These are phyloP conservation scores for Cyanoderma ruficeps DNA, from an alignment of 2,113 vertebrate genomes.

Conservation along the genomic window DNA sequence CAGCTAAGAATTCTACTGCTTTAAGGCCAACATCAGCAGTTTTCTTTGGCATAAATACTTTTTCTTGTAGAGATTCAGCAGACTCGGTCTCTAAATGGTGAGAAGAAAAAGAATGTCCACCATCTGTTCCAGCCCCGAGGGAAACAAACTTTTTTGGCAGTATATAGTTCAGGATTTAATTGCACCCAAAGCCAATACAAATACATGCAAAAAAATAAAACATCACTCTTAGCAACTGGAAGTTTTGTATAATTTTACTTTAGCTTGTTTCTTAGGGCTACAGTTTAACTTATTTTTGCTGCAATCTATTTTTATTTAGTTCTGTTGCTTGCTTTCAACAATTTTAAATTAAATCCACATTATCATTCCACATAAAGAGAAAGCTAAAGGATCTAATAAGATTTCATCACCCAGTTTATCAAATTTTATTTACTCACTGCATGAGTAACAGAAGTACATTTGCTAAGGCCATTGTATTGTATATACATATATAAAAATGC, in stretches of 20 bases:
- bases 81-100: neutral
- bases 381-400: neutral
- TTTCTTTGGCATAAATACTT: conserved; percentile 2
- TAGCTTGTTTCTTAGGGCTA: neutral
- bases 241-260: neutral
- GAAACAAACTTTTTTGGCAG: neutral
- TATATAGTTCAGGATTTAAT: conserved; percentile 15
- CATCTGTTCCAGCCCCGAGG: conserved; percentile 38
- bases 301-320: neutral
- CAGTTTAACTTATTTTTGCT: neutral
- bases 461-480: neutral
- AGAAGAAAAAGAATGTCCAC: neutral
- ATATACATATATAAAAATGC: no score
- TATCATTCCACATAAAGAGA: neutral
- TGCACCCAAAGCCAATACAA: neutral
- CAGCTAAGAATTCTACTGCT: neutral
- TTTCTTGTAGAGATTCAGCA: conserved; percentile 15
- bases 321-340: neutral
- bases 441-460: neutral
- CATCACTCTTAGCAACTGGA: neutral
- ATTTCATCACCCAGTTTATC: neutral
- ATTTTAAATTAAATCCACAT: neutral
- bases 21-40: neutral
- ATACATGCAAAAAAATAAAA: neutral
- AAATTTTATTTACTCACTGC: neutral